Base-by-base conservation (phyloP, 2,888 invertebrate species). In the Sericinus montela region DNA sequence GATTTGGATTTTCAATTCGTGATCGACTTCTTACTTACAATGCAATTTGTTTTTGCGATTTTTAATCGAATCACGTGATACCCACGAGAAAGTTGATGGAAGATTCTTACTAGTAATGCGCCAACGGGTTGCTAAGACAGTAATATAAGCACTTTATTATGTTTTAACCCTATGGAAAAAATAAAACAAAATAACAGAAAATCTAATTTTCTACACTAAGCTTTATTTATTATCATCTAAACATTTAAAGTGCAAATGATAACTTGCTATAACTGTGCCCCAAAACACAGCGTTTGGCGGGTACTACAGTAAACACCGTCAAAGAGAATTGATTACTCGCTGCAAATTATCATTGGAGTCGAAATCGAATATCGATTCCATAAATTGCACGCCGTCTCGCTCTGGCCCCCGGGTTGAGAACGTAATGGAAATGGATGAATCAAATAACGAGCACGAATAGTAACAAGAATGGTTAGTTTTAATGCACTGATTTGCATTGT, bases 401-500 rank as follows among this genome's bases (percentile, higher is more conserved):
- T 44, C 35, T 19, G 25, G 15, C 39, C 6, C 13, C 8, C 19
- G 10, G 3, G 13, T 19, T 25, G 14, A 11, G 10, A 14, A n/a
- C 1, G 32, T 30, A 23, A 48, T 28, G 38, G 43, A 32, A 37
- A 32, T 32, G 28, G 30, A 51, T 39, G 48, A 48, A 46, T 44
- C 46, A 29, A 49, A 51, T 49, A 54, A 46, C 39, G 46, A 40
- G 45, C 44, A 25, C 28, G 29, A 48, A 53, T 45, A 15, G 38
- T 47, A 37, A 32, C 42, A 36, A 45, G 42, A 49, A 19, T 28
- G 46, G 46, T 48, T 43, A 45, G 48, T 48, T 54, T 44, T 44
- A 44, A 48, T 48, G 40, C 30, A 52, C 55, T 57, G 53, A 60
- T 59, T 60, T 53, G 55, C 56, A 57, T 54, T 53, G 54, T 55